phyloP scores from a whole-genome alignment of 2,888 invertebrate species.

The Ferdinandea cuprea region DNA sequence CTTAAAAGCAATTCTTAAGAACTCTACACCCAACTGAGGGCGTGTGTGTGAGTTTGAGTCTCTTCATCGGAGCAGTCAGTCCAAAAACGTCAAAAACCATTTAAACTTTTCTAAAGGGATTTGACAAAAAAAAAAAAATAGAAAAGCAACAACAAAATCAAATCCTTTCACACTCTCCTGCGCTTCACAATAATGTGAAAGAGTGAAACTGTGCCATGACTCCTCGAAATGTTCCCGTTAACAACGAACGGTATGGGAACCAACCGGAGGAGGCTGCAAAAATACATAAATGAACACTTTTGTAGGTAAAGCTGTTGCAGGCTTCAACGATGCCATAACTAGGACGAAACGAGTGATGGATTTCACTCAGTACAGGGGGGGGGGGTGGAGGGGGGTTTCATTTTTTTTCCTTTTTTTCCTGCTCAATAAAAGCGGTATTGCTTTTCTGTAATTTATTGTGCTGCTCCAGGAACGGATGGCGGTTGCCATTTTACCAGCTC shows the following conservation, averaged over 20 bases:
- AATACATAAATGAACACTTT: slow-evolving; percentile 56
- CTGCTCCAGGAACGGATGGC: slow-evolving; percentile 40
- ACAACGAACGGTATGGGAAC: slow-evolving; percentile 9
- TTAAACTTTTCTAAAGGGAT: slow-evolving; percentile 47
- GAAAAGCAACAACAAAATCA: too few relatives aligned
- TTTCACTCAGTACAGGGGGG: slow-evolving; percentile 46
- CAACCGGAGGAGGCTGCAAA: background rate
- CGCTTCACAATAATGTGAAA: slow-evolving; percentile 56
- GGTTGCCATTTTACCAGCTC: slow-evolving; percentile 47
- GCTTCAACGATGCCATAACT: slow-evolving; percentile 66
- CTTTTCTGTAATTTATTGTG: slow-evolving; percentile 70
- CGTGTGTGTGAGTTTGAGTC: too few relatives aligned
- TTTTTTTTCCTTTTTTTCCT: slow-evolving; percentile 4
- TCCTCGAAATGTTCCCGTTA: slow-evolving; percentile 41
- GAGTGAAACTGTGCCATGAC: slow-evolving; percentile 59
- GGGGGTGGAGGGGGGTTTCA: too few relatives aligned
- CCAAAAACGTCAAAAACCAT: slow-evolving; percentile 36
- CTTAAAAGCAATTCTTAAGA: slow-evolving; percentile 10
- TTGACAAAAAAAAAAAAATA: slow-evolving; percentile 28
- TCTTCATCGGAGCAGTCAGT: background rate
- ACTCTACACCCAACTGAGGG: background rate
- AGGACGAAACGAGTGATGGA: slow-evolving; percentile 66
- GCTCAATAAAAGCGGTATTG: slow-evolving; percentile 67
- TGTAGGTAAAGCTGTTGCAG: slow-evolving; percentile 57
- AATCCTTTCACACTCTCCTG: slow-evolving; percentile 59